These are phyloP conservation scores for Fragum fragum DNA, from an alignment of 2,888 invertebrate genomes.

Conservation along the genomic window DNA sequence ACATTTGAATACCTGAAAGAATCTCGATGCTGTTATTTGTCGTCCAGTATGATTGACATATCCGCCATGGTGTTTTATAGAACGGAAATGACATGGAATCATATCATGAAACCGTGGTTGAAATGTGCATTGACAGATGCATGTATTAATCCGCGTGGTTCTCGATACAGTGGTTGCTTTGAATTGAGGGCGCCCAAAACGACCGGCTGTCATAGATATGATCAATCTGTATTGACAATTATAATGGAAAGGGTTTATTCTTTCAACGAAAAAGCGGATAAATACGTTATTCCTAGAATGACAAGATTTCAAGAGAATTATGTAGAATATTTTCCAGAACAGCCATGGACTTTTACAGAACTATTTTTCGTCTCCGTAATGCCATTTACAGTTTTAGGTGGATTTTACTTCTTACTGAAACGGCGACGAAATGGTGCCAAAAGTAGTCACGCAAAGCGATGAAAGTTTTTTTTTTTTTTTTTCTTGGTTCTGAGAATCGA, in stretches of 20 bases:
- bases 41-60: conserved; percentile 72
- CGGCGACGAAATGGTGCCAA: conserved; percentile 39
- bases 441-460: conserved; percentile 50
- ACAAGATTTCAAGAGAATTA: conserved; percentile 62
- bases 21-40: conserved; percentile 73
- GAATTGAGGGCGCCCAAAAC: conserved; percentile 75
- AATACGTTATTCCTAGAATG: conserved; percentile 70
- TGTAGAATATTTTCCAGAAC: conserved; percentile 75
- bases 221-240: conserved; percentile 79
- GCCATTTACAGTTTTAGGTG: conserved; percentile 60
- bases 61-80: conserved; percentile 76
- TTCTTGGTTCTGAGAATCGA: no score
- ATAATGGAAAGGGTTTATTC: conserved; percentile 75
- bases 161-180: conserved; percentile 74
- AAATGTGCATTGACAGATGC: conserved; percentile 77
- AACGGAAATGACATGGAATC: conserved; percentile 73
- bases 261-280: conserved; percentile 69
- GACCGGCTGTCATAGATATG: conserved; percentile 81
- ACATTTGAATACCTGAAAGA: conserved; percentile 77
- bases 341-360: conserved; percentile 78
- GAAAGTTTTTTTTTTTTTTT: no score
- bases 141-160: conserved; percentile 75
- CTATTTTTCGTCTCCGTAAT: conserved; percentile 65
- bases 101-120: conserved; percentile 80
- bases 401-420: conserved; percentile 51